Conservation (phyloP, 1,140 invertebrate species). For the Geopemphigus sp. region DNA sequence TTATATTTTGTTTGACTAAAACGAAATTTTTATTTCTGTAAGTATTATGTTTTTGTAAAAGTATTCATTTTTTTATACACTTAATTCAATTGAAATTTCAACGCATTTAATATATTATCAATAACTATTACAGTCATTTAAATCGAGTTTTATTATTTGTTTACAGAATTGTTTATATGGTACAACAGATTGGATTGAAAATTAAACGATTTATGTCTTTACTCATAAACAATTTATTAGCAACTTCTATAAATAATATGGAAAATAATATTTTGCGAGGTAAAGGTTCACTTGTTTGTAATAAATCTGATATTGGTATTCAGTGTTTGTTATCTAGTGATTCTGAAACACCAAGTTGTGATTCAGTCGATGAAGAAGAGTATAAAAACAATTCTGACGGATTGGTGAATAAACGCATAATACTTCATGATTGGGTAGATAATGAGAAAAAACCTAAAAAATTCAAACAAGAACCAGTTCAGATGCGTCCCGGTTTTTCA, state of each 20-base stretch:
- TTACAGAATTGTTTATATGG: neutral
- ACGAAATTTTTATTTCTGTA: no score
- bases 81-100: no score
- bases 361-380: neutral
- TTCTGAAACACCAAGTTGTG: neutral
- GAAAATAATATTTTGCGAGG: neutral
- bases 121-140: no score
- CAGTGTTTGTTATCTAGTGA: neutral
- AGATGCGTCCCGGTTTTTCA: slow-evolving; percentile 76
- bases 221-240: neutral
- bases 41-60: no score
- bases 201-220: neutral
- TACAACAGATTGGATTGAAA: neutral
- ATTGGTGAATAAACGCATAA: neutral
- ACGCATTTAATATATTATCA: no score
- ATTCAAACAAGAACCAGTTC: neutral
- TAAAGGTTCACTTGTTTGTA: neutral
- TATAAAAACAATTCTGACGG: neutral
- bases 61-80: no score
- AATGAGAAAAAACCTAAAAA: neutral
- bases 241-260: neutral
- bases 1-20: no score
- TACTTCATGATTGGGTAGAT: neutral
- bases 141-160: neutral
- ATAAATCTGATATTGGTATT: neutral